A percentile compares a stretch with the other conserved stretches of the same genome.
These are phyloP conservation scores for Agonopterix heracliana DNA, from an alignment of 2,888 invertebrate species.

Conservation along the genomic window DNA sequence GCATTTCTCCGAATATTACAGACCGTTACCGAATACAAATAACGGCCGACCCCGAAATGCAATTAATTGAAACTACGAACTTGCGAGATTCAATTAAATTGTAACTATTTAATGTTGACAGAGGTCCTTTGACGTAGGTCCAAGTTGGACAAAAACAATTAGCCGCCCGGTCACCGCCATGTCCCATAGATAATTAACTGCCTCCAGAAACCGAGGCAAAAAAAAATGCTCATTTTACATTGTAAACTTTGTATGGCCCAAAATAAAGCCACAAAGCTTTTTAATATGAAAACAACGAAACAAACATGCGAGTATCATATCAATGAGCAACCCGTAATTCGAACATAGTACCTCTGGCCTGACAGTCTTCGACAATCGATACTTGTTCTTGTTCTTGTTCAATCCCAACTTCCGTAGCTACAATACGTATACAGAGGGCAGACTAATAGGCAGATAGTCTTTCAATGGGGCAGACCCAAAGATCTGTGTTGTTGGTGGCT, in stretches of 20 bases:
- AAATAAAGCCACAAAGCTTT: too few relatives aligned
- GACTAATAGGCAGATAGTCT: neutral
- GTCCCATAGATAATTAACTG: neutral
- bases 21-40: neutral
- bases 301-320: too few relatives aligned
- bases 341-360: too few relatives aligned
- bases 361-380: too few relatives aligned
- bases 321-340: too few relatives aligned
- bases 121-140: conserved; percentile 25
- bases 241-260: too few relatives aligned
- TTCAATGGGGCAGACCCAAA: neutral
- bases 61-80: conserved; percentile 21
- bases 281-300: too few relatives aligned
- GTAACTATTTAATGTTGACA: conserved; percentile 34
- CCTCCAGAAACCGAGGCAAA: too few relatives aligned
- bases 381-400: too few relatives aligned
- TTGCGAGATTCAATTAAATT: conserved; percentile 33
- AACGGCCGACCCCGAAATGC: conserved; percentile 7
- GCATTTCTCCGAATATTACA: too few relatives aligned
- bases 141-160: conserved; percentile 1
- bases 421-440: neutral
- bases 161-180: neutral
- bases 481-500: too few relatives aligned
- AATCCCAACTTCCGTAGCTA: neutral
- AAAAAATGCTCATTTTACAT: too few relatives aligned